Percentiles rank a stretch among this genome's conserved stretches.
Conservation (phyloP, 2,888 invertebrate genomes). For the Eurytoma adleriae region DNA sequence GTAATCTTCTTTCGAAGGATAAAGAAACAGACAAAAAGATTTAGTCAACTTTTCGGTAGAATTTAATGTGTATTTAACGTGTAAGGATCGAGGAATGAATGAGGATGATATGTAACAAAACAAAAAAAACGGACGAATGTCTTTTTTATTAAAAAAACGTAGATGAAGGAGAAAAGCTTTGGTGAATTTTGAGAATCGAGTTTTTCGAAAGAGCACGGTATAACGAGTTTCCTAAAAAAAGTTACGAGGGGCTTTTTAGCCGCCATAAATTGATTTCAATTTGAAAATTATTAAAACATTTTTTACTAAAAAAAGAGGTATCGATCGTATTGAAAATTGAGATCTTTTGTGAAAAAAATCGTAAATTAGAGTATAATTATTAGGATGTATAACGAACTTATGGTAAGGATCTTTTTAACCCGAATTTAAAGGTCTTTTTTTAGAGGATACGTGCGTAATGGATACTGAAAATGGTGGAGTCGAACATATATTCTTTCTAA, state of each 20-base stretch:
- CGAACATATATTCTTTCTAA: constrained; percentile 44
- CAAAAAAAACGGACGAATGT: constrained; percentile 45
- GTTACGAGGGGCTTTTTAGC: constrained; percentile 54
- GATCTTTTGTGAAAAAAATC: constrained; percentile 31
- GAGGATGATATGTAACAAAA: constrained; percentile 47
- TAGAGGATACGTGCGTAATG: constrained; percentile 9
- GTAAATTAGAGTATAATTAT: constrained; percentile 30
- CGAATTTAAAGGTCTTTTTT: constrained; percentile 45
- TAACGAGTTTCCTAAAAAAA: constrained; percentile 69
- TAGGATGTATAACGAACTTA: constrained; percentile 33
- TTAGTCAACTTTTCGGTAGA: constrained; percentile 61
- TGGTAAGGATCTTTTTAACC: constrained; percentile 38
- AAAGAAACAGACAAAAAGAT: constrained; percentile 29
- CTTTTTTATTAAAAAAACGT: constrained; percentile 54
- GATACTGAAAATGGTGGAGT: constrained; percentile 18
- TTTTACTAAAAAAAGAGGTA: constrained; percentile 59
- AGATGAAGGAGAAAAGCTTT: constrained; percentile 43
- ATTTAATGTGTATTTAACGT: constrained; percentile 65
- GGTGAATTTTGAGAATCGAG: constrained; percentile 40
- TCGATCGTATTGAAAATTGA: constrained; percentile 51
- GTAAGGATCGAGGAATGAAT: constrained; percentile 51
- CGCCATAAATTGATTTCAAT: constrained; percentile 54
- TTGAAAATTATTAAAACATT: constrained; percentile 62
- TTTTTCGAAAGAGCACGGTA: constrained; percentile 70
- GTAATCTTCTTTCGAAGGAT: constrained; percentile 59